Percentiles rank a stretch among this genome's conserved stretches.
phyloP scores from a whole-genome alignment of 2,113 vertebrate species.

The Ondatra zibethicus region DNA sequence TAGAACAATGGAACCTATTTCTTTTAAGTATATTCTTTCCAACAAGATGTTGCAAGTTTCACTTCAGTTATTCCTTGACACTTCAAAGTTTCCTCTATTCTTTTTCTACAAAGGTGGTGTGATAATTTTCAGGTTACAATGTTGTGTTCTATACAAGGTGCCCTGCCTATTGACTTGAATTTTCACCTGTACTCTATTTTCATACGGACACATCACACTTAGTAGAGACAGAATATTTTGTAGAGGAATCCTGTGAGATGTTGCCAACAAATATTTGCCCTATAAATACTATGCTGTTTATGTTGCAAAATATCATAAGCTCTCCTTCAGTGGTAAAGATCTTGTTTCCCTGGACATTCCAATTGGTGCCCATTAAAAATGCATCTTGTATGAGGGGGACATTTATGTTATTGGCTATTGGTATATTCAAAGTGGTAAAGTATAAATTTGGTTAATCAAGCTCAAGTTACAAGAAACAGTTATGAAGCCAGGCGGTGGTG shows the following conservation, averaged over 20 bases:
- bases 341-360: not conserved
- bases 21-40: not conserved
- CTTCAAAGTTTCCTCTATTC: not conserved
- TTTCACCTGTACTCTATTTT: not conserved
- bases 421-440: not conserved
- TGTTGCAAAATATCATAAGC: not conserved
- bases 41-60: not conserved
- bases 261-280: not conserved
- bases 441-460: not conserved
- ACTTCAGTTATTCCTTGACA: not conserved
- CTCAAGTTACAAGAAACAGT: not conserved
- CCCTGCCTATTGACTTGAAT: not conserved
- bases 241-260: not conserved
- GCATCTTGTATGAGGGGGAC: not conserved
- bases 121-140: not conserved
- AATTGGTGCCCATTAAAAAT: not conserved
- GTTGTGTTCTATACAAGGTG: not conserved
- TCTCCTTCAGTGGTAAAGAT: not conserved
- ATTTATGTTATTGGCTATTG: not conserved
- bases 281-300: not conserved
- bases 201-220: not conserved
- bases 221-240: not conserved
- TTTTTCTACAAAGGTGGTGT: not conserved
- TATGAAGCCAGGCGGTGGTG: not conserved
- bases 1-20: not conserved